Evolutionary conservation across 2,888 invertebrate species (phyloP), one percentile per base, ranked within the genome.

Genomic region (Eurytoma californica): DNA sequence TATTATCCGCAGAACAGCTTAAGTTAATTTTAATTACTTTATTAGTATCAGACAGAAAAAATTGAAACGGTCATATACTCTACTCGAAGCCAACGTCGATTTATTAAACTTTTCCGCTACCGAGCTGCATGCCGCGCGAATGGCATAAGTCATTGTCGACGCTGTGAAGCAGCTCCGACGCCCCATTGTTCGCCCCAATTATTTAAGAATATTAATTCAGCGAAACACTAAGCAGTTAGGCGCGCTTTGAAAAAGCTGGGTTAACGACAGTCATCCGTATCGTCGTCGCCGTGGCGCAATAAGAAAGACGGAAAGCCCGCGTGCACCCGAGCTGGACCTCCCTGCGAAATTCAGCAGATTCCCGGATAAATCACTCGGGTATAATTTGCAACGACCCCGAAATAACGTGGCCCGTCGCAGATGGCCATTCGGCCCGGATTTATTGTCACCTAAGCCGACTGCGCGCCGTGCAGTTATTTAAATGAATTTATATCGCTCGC

Each of bases 331-430:
- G 13, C 18, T 9, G 65, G 51, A 77, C 58, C 58, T 66, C 67
- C 49, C 49, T n/a, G 63, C 14, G 28, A 67, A 77, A 67, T 77
- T 72, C 77, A 80, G 58, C 79, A 73, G 80, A 80, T 82, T 81
- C 66, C 61, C 67, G 73, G 80, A 84, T 84, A 83, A 81, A 78
- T 82, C 80, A 75, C 78, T 70, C 73, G 57, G 61, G 74, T 65
- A 69, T 82, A 83, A 84, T 84, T 84, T 80, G 82, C 80, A 83
- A 84, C 82, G 80, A 83, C 79, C 82, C 82, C 83, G 80, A 84
- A 84, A 84, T 83, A 83, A 82, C 83, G 81, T 72, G 80, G 76
- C 51, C 30, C 61, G 61, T 66, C 28, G 57, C 47, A 76, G 75
- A 82, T 82, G 80, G 83, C 80, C 81, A 80, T 84, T 84, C 77